Conservation (phyloP, 2,113 vertebrate genomes). For the Solenodon paradoxus region DNA sequence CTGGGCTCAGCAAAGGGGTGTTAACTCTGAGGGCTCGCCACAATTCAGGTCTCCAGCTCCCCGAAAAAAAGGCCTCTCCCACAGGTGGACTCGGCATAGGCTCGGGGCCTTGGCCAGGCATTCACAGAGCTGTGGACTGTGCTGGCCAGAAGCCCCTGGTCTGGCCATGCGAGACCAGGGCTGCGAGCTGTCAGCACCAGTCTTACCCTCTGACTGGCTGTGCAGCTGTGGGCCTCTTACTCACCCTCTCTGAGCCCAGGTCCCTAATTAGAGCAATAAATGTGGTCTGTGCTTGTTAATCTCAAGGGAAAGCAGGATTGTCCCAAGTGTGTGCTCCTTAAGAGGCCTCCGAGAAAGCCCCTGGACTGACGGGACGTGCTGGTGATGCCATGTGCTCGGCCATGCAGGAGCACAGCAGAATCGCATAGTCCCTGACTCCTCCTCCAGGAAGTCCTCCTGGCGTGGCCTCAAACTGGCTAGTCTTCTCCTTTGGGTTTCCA, state of each 20-base stretch:
- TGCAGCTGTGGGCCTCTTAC: neutral
- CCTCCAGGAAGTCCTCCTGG: neutral
- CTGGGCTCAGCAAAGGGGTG: neutral
- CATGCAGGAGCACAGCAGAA: neutral
- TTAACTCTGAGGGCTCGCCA: neutral
- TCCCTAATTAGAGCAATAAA: neutral
- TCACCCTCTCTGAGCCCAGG: neutral
- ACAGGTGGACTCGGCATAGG: neutral
- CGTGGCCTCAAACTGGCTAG: neutral
- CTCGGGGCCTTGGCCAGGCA: neutral
- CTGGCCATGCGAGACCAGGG: neutral
- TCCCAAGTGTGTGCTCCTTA: neutral
- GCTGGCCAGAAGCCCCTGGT: neutral
- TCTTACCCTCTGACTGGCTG: neutral
- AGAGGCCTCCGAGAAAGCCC: neutral
- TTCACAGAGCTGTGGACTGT: accelerated
- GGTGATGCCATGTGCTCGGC: neutral
- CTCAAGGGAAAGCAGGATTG: neutral
- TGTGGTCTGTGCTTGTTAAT: neutral
- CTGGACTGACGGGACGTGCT: accelerated
- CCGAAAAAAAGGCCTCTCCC: neutral
- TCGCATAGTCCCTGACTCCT: neutral
- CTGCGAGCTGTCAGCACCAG: neutral
- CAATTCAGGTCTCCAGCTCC: neutral
- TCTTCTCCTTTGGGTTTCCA: neutral